Percentiles rank a stretch among this genome's conserved stretches.
Evolutionary conservation across 1,140 invertebrate genomes (phyloP).

Genomic region (Heterodera carotae): DNA sequence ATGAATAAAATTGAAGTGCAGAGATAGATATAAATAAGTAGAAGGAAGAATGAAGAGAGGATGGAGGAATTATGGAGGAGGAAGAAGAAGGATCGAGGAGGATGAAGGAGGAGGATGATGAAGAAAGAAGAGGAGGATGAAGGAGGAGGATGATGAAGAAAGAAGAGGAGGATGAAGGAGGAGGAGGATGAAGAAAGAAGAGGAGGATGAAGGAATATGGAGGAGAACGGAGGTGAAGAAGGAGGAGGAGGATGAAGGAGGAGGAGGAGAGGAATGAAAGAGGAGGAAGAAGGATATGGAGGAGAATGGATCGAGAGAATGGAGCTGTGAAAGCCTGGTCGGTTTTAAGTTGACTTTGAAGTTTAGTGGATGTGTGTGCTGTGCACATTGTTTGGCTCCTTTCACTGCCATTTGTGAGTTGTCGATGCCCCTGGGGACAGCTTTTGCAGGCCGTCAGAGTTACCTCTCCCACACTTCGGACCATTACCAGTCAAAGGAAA

Average conservation of each 20-base stretch:
- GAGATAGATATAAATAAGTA: background rate
- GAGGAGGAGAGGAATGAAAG: too few species aligned
- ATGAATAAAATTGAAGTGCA: background rate
- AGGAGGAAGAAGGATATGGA: background rate
- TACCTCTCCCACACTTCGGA: background rate
- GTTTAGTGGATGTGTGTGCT: background rate
- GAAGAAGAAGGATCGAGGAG: too few species aligned
- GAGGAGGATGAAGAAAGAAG: too few species aligned
- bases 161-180: too few species aligned
- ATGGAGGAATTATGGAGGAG: too few species aligned
- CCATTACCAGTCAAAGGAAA: constrained; percentile 1
- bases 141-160: too few species aligned
- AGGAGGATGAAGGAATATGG: too few species aligned
- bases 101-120: too few species aligned
- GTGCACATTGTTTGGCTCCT: background rate
- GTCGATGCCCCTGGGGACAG: background rate
- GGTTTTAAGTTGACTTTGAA: background rate
- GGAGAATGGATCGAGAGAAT: background rate
- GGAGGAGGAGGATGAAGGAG: too few species aligned
- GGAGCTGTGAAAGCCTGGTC: background rate
- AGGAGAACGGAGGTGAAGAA: too few species aligned
- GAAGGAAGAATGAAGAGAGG: too few species aligned
- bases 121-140: too few species aligned
- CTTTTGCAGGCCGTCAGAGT: background rate
- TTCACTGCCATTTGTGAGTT: background rate